Conservation (phyloP, 2,113 vertebrate species). For the Equus przewalskii region DNA sequence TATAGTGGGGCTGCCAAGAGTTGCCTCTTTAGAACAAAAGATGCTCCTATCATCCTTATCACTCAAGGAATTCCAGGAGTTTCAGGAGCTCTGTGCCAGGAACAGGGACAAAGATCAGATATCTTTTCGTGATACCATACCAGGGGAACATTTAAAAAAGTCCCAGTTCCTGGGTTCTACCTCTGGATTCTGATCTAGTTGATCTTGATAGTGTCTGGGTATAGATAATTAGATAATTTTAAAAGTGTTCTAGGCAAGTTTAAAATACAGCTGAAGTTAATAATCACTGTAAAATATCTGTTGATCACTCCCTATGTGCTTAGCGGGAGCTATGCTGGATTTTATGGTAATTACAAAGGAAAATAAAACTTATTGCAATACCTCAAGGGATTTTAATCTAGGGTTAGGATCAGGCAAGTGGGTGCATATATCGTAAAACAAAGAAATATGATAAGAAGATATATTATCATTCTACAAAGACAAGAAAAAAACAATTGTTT, state of each 20-base stretch:
- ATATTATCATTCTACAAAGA: not conserved
- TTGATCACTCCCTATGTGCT: not conserved
- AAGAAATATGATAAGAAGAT: not conserved
- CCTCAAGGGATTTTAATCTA: not conserved
- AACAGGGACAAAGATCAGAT: not conserved
- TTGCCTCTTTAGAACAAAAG: not conserved
- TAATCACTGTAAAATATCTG: conserved; percentile 9
- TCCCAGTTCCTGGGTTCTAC: not conserved
- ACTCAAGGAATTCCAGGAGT: not conserved
- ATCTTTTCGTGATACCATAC: not conserved
- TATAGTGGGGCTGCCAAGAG: not conserved
- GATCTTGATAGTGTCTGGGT: not conserved
- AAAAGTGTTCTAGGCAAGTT: not conserved
- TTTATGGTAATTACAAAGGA: not conserved
- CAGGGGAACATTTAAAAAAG: not conserved
- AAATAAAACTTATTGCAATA: not conserved
- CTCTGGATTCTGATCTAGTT: not conserved
- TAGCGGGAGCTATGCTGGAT: not conserved
- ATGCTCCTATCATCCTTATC: not conserved
- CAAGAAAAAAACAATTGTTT: not conserved
- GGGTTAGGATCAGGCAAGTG: not conserved
- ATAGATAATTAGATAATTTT: not conserved
- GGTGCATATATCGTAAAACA: not conserved
- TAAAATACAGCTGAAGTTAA: not conserved
- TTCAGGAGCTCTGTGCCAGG: not conserved